Base-by-base conservation (phyloP, 2,797 vertebrate species). In the Poecilia velifera region DNA sequence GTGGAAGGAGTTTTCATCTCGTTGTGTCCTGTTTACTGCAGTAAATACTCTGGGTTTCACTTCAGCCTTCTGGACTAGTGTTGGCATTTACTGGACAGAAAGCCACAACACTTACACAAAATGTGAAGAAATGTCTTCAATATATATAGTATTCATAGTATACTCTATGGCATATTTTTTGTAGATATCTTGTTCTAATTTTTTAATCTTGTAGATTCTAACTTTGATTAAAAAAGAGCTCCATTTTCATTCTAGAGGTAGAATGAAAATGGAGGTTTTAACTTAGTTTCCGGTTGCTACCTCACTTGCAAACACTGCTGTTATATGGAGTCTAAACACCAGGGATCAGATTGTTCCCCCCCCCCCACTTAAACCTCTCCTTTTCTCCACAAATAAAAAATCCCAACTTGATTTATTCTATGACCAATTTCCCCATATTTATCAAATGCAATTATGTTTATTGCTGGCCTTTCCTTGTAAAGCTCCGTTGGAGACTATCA, bases 1-100 rank as follows among this genome's bases (percentile, higher is more conserved):
- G 51, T 53, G 47, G 73, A 74, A 20, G 49, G n/a, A 53, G 79
- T 78, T 83, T 87, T 83, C 45, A 77, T 79, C 76, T 80, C 28
- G 34, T 53, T 47, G 51, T 71, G n/a, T 64, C 45, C 57, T 72
- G 3, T 2, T 7, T 18, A n/a, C n/a, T 45, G 43, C 14, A 16
- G 28, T 71, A 14, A 46, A 14, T 71, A 25, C 80, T 66, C 77
- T 79, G 78, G 62, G 74, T 80, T 78, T 51, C 62, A 14, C 36
- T 64, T 16, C 0, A 31, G 57, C 10, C 3, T 22, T 25, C 36
- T 13, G 39, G 36, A n/a, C 66, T 22, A 20, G 41, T 43, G 20
- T 66, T 66, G 64, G 34, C 20, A 22, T 20, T 66, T 16, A 25
- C 34, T 41, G 36, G 36, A 68, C 36, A 43, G 20, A 12, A 43